Base-by-base conservation (phyloP, 92 coral and sea anemone genomes). In the Porites rus region DNA sequence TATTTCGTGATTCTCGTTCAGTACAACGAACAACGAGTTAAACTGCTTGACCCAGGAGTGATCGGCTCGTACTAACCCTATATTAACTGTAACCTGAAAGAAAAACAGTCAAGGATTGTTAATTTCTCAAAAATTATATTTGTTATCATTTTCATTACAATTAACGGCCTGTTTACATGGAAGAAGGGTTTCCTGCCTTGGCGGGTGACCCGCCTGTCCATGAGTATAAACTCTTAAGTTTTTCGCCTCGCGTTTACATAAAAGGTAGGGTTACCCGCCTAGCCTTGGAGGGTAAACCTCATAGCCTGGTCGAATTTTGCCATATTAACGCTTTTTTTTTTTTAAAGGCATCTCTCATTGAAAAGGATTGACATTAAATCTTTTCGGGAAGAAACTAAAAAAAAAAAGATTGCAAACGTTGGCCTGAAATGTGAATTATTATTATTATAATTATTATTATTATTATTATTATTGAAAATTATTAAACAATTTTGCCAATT, bases 21-120 rank as follows among this genome's bases (percentile, higher is more conserved):
- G 51, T 68, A 89, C 89, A 72, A 89, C 77, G 13, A 89, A 89
- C 65, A 89, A 67, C 20, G 92, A 89, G 51, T 89, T 89, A 31
- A 79, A 87, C 72, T 87, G 86, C 62, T 87, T 87, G 63, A 70
- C 50, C 90, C 90, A 87, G 3, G 85, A 38, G 43, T 74, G 68
- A 46, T 87, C 85, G 25, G 38, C 22, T 79, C 90, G 60, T 79
- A 65, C 14, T 24, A 79, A 18, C 6, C 86, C 90, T 43, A 87
- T 87, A 69, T 87, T 87, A 43, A 87, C 51, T 38, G 90, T 69
- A 28, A 87, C 86, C 90, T 87, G 18, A 18, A 18, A 73, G 56
- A 63, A 69, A 53, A 75, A 51, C 71, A 80, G 74, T 62, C 14
- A 28, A 51, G 20, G 46, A 51, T 21, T 9, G 22, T 59, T 78